Percentiles rank a stretch among this genome's conserved stretches.
These are phyloP conservation scores for Monochamus saltuarius DNA, from an alignment of 1,140 invertebrate genomes.

Conservation along the genomic window DNA sequence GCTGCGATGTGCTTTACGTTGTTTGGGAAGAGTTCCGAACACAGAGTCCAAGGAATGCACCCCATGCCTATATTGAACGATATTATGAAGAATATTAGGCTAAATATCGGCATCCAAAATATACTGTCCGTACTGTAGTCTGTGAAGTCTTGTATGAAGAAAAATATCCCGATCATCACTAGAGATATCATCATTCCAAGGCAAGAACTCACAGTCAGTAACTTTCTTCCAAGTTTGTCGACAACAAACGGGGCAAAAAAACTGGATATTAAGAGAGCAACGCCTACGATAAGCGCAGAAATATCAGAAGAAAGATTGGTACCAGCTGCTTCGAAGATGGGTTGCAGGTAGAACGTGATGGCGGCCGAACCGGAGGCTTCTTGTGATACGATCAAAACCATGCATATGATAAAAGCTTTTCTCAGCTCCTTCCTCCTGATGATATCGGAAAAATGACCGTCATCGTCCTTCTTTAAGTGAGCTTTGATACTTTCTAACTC, in stretches of 20 bases:
- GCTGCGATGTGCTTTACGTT: constrained; percentile 67
- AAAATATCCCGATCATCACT: constrained; percentile 60
- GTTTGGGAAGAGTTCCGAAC: constrained; percentile 72
- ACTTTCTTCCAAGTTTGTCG: constrained; percentile 68
- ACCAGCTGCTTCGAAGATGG: constrained; percentile 67
- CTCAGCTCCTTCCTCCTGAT: constrained; percentile 57
- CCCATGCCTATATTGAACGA: constrained; percentile 67
- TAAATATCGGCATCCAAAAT: constrained; percentile 62
- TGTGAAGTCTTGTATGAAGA: constrained; percentile 56
- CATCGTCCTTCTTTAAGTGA: constrained; percentile 7
- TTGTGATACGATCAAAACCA: constrained; percentile 69
- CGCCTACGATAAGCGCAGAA: constrained; percentile 74
- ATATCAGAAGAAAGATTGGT: constrained; percentile 56
- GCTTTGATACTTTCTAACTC: constrained; percentile 54
- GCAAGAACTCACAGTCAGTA: constrained; percentile 64
- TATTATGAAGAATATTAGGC: constrained; percentile 67
- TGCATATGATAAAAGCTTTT: constrained; percentile 67
- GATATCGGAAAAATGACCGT: constrained; percentile 25
- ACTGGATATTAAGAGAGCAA: constrained; percentile 62
- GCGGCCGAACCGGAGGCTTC: constrained; percentile 79
- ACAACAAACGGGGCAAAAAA: constrained; percentile 62
- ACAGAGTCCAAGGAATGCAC: constrained; percentile 68
- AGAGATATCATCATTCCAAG: constrained; percentile 57
- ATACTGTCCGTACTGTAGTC: constrained; percentile 48
- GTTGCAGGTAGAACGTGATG: constrained; percentile 75